Evolutionary conservation across 1,140 invertebrate species (phyloP).

Genomic region (Drosophila parvula): DNA sequence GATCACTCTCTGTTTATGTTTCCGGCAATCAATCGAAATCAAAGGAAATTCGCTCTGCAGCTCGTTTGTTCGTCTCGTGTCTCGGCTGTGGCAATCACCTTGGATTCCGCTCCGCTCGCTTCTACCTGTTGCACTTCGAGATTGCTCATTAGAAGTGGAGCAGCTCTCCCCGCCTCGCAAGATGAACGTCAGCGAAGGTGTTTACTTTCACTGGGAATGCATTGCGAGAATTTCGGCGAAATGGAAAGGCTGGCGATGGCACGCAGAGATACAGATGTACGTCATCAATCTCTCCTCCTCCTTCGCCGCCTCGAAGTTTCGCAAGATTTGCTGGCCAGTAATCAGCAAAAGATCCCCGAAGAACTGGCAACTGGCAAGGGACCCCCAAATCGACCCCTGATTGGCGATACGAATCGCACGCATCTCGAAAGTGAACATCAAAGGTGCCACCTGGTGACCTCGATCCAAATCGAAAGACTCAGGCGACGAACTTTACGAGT

Average conservation of each 20-base stretch:
- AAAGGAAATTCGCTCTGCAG: slow-evolving; percentile 48
- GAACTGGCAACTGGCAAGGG: slow-evolving; percentile 22
- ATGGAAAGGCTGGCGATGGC: slow-evolving; percentile 50
- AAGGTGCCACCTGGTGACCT: slow-evolving; percentile 23
- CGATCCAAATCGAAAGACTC: slow-evolving; percentile 45
- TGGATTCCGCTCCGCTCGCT: background rate
- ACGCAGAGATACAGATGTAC: slow-evolving; percentile 36
- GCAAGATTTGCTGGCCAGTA: slow-evolving; percentile 12
- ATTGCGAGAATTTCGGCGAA: slow-evolving; percentile 34
- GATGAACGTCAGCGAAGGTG: background rate
- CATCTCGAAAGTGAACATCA: slow-evolving; percentile 45
- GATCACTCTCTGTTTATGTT: slow-evolving; percentile 64
- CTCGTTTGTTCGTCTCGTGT: slow-evolving; percentile 45
- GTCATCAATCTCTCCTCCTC: slow-evolving; percentile 35
- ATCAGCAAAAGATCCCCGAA: slow-evolving; percentile 12
- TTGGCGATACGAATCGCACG: slow-evolving; percentile 64
- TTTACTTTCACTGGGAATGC: slow-evolving; percentile 67
- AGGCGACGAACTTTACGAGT: slow-evolving; percentile 51
- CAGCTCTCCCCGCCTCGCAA: slow-evolving; percentile 2
- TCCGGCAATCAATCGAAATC: slow-evolving; percentile 75
- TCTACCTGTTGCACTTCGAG: slow-evolving; percentile 16
- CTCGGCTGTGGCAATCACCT: slow-evolving; percentile 58
- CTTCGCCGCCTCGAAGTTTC: slow-evolving; percentile 23
- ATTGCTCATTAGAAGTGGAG: slow-evolving; percentile 60
- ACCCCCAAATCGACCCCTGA: slow-evolving; percentile 40